Evolutionary conservation across 1,140 invertebrate genomes (phyloP), one percentile per base, ranked within the genome.

Genomic region (Listronotus bonariensis): DNA sequence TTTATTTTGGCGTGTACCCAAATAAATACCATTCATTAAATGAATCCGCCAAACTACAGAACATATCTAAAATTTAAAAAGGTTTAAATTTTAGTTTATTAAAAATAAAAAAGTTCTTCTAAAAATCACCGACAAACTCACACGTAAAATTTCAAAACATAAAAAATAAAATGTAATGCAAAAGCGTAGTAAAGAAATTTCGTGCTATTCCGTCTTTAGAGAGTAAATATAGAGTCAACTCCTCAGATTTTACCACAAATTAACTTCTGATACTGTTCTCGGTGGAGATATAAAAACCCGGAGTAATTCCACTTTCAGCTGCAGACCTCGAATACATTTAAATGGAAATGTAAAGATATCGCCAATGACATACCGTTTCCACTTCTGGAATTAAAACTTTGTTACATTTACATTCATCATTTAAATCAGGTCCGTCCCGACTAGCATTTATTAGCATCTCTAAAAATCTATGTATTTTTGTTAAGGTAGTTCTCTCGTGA

Each of bases 251-350:
- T 68, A 76, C 75, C 75, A 76, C 75, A 77, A 77, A 77, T 77
- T 77, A 77, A 77, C 75, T 75, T 77, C 71, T 76, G 75, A 72
- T 75, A 74, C 71, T 72, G 74, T 76, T 69, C 75, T 77, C 75
- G 72, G 67, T 62, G 75, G 75, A 73, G 72, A 75, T 72, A 77
- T 77, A 77, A 77, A 77, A 77, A 76, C 65, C 72, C 15, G 66
- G 68, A 66, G 72, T 73, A 76, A 77, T 75, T 74, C 69, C 66
- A 62, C 51, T 61, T 45, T 42, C 54, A 63, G 52, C 60, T 43
- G 62, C 52, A 48, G 70, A 68, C 69, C 71, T 64, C 69, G 72
- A 76, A 74, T 76, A 75, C 75, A 75, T 76, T 76, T 76, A 75
- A 75, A 76, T 76, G 75, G 75, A 74, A 76, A 76, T 76, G 74